Evolutionary conservation across 1,140 invertebrate species (phyloP), one percentile per base, ranked within the genome.

Genomic region (Sminthurinus signatus): DNA sequence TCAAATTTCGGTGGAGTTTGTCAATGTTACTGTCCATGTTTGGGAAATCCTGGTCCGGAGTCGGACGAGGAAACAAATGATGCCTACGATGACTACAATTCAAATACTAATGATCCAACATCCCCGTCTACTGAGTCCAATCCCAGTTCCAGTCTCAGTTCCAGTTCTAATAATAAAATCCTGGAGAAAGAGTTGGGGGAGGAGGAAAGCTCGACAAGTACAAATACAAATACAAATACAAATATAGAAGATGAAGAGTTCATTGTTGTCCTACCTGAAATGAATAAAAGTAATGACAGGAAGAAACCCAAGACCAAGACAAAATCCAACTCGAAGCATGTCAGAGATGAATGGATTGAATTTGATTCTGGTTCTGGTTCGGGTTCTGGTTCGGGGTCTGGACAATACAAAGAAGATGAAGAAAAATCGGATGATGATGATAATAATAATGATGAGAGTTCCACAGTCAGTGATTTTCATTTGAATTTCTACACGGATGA

Each of bases 21-120:
- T 74, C 82, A 86, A 73, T 88, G 87, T 75, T 84, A 82, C 2
- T 89, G 87, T 75, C 86, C 87, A 1, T 81, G 81, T 70, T 75
- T 81, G 72, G 80, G 5, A 5, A 36, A 36, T 36, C n/a, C n/a
- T n/a, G n/a, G n/a, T n/a, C n/a, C n/a, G n/a, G n/a, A n/a, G n/a
- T 36, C 15, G 32, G 32, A 5, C 15, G 32, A 36, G 5, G 32
- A 36, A 5, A 8, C 32, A 36, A 36, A 15, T 36, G 15, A 36
- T 36, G 32, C n/a, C n/a, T n/a, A 36, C 5, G 32, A 36, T 36
- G 32, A 36, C 5, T 36, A 36, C 32, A 15, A 36, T 8, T 36
- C 5, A 36, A 36, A 36, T 36, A 8, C 15, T 15, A 36, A 36
- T 15, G 15, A 36, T 36, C 15, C 5, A 36, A 36, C 32, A 5